Percentiles rank a stretch among this genome's conserved stretches.
These are phyloP conservation scores for Isotomurus palustris DNA, from an alignment of 2,888 invertebrate genomes.

Conservation along the genomic window DNA sequence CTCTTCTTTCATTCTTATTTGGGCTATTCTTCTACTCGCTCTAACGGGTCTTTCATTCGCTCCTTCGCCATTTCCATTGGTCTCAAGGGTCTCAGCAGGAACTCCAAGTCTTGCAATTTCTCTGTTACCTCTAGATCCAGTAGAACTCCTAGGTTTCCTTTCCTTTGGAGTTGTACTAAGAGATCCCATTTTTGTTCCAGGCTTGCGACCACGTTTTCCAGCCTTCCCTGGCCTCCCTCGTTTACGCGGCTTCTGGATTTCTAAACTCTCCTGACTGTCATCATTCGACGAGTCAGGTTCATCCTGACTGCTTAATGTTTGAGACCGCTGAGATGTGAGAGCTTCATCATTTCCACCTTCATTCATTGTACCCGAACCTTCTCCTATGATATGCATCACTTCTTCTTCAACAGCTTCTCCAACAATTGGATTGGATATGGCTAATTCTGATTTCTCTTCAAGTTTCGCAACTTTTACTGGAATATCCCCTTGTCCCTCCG, in stretches of 20 bases:
- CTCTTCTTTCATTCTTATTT: constrained; percentile 79
- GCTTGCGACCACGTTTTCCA: constrained; percentile 31
- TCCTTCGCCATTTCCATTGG: constrained; percentile 20
- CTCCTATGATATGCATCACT: constrained; percentile 64
- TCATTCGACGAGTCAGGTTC: constrained; percentile 30
- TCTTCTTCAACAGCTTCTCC: constrained; percentile 71
- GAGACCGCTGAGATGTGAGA: constrained; percentile 20
- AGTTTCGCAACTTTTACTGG: constrained; percentile 19
- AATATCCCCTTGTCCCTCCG: constrained; percentile 16
- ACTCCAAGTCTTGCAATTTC: constrained; percentile 42
- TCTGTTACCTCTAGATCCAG: constrained; percentile 26
- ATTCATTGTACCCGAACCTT: constrained; percentile 63
- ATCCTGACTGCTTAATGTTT: no score
- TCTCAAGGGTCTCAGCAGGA: constrained; percentile 46
- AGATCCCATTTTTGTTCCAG: constrained; percentile 6
- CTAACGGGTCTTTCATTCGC: constrained; percentile 58
- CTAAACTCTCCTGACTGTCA: constrained; percentile 53
- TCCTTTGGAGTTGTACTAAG: constrained; percentile 21
- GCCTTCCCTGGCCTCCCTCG: constrained; percentile 40
- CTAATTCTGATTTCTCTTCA: neutral
- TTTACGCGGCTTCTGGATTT: constrained; percentile 48
- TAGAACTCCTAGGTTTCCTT: neutral
- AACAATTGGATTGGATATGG: constrained; percentile 49
- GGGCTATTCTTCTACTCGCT: constrained; percentile 79
- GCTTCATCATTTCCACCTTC: constrained; percentile 42